A percentile compares a stretch with the other conserved stretches of the same genome.
Conservation (phyloP, 2,113 vertebrate species). For the Ciconia boyciana region DNA sequence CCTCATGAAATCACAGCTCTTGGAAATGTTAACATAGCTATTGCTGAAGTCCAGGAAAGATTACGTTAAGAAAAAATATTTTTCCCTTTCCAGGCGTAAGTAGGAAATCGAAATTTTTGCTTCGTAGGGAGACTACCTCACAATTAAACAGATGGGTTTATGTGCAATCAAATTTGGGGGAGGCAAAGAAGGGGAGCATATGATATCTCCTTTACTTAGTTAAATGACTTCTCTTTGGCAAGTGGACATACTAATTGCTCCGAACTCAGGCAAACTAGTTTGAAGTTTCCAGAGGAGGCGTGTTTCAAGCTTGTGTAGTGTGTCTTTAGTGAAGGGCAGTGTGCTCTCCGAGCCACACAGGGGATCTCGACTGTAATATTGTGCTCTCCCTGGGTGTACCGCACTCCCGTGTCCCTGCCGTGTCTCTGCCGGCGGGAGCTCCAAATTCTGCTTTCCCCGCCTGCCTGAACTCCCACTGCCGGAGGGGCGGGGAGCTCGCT, state of each 20-base stretch:
- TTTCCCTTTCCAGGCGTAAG: constrained; percentile 41
- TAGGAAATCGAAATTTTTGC: constrained; percentile 66
- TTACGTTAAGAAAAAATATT: neutral
- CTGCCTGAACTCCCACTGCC: neutral
- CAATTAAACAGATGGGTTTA: constrained; percentile 57
- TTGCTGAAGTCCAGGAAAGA: neutral
- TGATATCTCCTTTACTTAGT: neutral
- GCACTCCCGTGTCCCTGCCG: neutral
- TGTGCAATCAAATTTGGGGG: neutral
- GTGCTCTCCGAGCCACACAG: neutral
- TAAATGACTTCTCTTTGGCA: neutral
- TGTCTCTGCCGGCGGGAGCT: neutral
- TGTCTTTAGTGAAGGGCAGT: neutral
- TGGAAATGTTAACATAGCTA: neutral
- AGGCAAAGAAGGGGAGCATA: neutral
- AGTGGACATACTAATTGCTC: neutral
- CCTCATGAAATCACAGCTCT: neutral
- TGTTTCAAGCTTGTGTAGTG: neutral
- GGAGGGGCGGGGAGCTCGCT: neutral
- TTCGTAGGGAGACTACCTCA: constrained; percentile 46
- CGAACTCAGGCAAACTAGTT: neutral
- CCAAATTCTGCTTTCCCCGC: neutral
- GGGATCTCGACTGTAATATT: neutral
- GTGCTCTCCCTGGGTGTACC: neutral
- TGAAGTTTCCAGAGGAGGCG: neutral